Percentiles rank a stretch among this genome's conserved stretches.
Conservation (phyloP, 30 jellyfish, hydroid and myxozoan genomes). For the Morbakka virulenta region DNA sequence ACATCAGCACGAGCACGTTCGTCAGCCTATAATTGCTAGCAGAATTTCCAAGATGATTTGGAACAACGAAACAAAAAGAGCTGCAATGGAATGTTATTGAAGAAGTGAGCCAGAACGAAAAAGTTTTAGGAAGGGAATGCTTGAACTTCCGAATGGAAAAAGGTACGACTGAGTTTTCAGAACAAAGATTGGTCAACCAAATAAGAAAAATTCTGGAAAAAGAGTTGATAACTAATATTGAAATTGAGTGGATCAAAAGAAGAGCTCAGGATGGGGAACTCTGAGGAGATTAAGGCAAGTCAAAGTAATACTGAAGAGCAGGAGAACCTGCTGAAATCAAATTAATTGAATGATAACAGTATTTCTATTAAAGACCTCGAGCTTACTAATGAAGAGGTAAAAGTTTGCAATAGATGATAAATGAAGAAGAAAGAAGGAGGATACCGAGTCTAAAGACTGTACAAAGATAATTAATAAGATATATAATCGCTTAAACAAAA, state of each 20-base stretch:
- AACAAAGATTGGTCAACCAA: constrained; percentile 27
- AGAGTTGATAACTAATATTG: neutral
- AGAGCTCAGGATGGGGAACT: neutral
- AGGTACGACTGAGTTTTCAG: constrained; percentile 14
- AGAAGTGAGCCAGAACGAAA: constrained; percentile 10
- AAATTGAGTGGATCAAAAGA: constrained; percentile 11
- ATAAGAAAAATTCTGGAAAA: neutral
- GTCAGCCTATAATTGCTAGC: constrained; percentile 17
- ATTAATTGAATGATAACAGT: neutral
- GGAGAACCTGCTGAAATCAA: constrained; percentile 15
- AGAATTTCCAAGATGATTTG: constrained; percentile 3
- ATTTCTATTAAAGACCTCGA: constrained; percentile 3
- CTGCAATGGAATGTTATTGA: constrained; percentile 15
- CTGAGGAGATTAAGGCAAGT: constrained; percentile 9
- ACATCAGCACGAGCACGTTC: too few relatives aligned
- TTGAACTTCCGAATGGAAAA: constrained; percentile 18
- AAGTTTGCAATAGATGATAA: constrained; percentile 6
- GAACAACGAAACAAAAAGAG: constrained; percentile 31
- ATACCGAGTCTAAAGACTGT: constrained; percentile 24
- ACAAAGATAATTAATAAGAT: constrained; percentile 9
- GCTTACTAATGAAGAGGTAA: constrained; percentile 10
- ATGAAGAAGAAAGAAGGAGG: constrained; percentile 14
- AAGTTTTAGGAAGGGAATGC: constrained; percentile 19
- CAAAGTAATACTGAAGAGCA: too few relatives aligned
- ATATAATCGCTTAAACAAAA: constrained; percentile 4